A percentile compares a stretch with the other conserved stretches of the same genome.
Conservation (phyloP, 2,888 invertebrate species). For the Troglohyphantes excavatus region DNA sequence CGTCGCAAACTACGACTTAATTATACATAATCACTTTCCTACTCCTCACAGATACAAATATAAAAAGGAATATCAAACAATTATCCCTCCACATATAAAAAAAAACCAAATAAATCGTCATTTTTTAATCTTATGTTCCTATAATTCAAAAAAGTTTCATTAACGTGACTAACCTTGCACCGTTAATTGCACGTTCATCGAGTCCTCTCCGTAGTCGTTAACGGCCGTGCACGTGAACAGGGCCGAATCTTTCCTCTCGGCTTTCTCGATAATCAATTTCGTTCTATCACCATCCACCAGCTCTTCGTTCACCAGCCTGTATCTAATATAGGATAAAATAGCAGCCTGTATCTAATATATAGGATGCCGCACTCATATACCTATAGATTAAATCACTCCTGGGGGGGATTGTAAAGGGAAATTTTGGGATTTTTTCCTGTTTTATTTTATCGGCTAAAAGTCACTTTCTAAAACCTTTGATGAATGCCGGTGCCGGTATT, state of each 20-base stretch:
- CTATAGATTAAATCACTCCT: constrained; percentile 49
- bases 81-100: background rate
- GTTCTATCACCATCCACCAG: constrained; percentile 72
- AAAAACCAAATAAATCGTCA: background rate
- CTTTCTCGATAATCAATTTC: constrained; percentile 77
- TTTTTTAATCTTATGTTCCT: background rate
- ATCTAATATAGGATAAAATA: constrained; percentile 69
- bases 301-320: constrained; percentile 66
- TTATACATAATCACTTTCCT: too few relatives aligned
- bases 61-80: background rate
- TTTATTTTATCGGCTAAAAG: constrained; percentile 61
- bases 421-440: constrained; percentile 40
- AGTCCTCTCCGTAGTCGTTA: constrained; percentile 76
- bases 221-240: constrained; percentile 75
- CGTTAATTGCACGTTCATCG: constrained; percentile 76
- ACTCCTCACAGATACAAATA: too few relatives aligned
- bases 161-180: constrained; percentile 72
- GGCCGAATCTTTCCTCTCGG: constrained; percentile 73
- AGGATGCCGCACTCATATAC: background rate
- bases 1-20: too few relatives aligned
- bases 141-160: constrained; percentile 20
- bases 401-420: constrained; percentile 33
- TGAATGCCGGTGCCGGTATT: constrained; percentile 59
- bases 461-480: constrained; percentile 56
- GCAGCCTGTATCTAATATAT: background rate